Percentiles rank a stretch among this genome's conserved stretches.
phyloP scores from a whole-genome alignment of 2,113 vertebrate genomes.

The Lepisosteus oculatus region DNA sequence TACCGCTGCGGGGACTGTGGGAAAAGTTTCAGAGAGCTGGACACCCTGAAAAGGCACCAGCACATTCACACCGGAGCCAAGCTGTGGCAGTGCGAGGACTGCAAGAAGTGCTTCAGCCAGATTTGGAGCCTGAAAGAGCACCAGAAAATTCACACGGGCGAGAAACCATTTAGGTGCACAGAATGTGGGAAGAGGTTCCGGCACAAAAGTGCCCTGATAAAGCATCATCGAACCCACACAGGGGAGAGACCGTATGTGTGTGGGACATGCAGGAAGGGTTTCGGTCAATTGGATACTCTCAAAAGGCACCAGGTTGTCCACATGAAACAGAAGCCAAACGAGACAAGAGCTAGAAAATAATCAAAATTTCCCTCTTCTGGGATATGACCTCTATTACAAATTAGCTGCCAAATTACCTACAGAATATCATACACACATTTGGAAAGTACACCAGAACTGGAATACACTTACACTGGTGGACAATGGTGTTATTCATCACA shows the following conservation, averaged over 20 bases:
- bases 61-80: background rate
- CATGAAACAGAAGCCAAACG: background rate
- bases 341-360: too few relatives aligned
- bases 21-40: background rate
- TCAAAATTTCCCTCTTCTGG: too few relatives aligned
- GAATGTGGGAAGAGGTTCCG: too few relatives aligned
- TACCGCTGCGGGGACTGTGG: background rate
- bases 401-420: too few relatives aligned
- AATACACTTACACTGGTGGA: too few relatives aligned
- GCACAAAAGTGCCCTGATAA: background rate
- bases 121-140: too few relatives aligned
- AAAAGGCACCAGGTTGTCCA: slow-evolving; percentile 50
- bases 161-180: too few relatives aligned
- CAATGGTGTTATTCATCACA: too few relatives aligned
- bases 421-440: too few relatives aligned
- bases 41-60: background rate
- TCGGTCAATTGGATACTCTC: slow-evolving; percentile 46
- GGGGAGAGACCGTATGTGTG: slow-evolving; percentile 52
- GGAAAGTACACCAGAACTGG: too few relatives aligned
- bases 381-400: too few relatives aligned
- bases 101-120: background rate
- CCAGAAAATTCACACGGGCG: too few relatives aligned
- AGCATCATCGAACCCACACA: slow-evolving; percentile 66
- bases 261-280: slow-evolving; percentile 46
- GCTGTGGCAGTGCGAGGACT: background rate